Percentiles rank a stretch among this genome's conserved stretches.
Evolutionary conservation across 2,113 vertebrate species (phyloP).

Genomic region (Tetrao urogallus): DNA sequence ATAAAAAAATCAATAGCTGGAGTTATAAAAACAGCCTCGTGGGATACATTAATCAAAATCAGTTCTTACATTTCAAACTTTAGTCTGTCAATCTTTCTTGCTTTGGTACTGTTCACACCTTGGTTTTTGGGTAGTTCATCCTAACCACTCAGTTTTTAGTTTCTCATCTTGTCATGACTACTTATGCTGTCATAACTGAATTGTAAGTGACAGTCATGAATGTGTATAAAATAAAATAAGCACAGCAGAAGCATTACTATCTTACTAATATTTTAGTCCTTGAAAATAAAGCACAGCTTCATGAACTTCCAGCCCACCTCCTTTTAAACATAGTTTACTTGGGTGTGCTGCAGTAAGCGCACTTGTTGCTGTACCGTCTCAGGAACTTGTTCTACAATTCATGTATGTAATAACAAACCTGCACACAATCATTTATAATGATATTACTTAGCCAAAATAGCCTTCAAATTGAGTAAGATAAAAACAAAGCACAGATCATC

Average conservation of each 20-base stretch:
- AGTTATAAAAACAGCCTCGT: conserved; percentile 35
- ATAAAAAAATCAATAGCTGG: conserved; percentile 51
- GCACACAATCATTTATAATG: not conserved
- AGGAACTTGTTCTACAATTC: conserved; percentile 1
- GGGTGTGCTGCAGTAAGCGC: not conserved
- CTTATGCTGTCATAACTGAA: not conserved
- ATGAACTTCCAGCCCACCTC: not conserved
- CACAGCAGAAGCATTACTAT: not conserved
- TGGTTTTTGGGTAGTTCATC: not conserved
- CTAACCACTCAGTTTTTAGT: not conserved
- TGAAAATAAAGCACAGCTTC: not conserved
- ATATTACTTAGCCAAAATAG: conserved; percentile 22
- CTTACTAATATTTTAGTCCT: not conserved
- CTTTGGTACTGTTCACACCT: not conserved
- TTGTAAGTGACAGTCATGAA: not conserved
- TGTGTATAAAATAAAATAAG: not conserved
- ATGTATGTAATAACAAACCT: not conserved
- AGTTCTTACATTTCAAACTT: not conserved
- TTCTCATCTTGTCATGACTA: not conserved
- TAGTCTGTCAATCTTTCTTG: not conserved
- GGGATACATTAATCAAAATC: conserved; percentile 53
- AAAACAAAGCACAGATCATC: conserved; percentile 21
- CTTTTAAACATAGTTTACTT: not conserved
- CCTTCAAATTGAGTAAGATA: conserved; percentile 22
- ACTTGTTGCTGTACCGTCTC: not conserved